phyloP scores from a whole-genome alignment of 2,113 vertebrate genomes.

The Lipophrys pholis region DNA sequence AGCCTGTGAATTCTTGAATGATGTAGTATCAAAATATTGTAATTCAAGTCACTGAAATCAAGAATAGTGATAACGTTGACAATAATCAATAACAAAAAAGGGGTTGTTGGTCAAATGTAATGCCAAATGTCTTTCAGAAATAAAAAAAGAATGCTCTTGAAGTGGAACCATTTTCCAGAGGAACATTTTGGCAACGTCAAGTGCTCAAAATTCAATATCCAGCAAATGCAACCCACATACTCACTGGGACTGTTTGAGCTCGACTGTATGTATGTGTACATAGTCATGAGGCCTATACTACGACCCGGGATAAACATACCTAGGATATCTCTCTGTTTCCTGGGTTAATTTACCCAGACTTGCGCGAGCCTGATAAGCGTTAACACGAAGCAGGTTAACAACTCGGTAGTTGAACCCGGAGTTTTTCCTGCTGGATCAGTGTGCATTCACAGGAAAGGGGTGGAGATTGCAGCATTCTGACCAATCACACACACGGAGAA shows the following conservation, averaged over 20 bases:
- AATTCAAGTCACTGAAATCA: neutral
- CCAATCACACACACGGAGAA: too few relatives aligned
- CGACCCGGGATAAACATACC: too few relatives aligned
- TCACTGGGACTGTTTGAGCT: constrained; percentile 24
- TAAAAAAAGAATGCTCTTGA: neutral
- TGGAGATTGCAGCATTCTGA: too few relatives aligned
- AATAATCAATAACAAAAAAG: neutral
- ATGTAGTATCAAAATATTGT: neutral
- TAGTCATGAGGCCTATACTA: neutral
- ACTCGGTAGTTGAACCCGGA: neutral
- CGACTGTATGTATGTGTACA: constrained; percentile 8
- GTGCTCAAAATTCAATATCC: constrained; percentile 26
- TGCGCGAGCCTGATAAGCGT: too few relatives aligned
- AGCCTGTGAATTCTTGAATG: too few relatives aligned
- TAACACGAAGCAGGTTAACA: too few relatives aligned
- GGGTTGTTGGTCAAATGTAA: too few relatives aligned
- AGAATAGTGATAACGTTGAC: neutral
- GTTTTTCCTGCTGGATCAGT: too few relatives aligned
- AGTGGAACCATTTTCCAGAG: constrained; percentile 6
- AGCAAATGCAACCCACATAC: constrained; percentile 57
- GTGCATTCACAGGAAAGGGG: too few relatives aligned
- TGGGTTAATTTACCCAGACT: too few relatives aligned
- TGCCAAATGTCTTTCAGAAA: too few relatives aligned
- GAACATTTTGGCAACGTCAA: constrained; percentile 11
- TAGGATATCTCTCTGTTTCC: too few relatives aligned